Conservation (phyloP, 2,888 invertebrate genomes). For the Noctua fimbriata region DNA sequence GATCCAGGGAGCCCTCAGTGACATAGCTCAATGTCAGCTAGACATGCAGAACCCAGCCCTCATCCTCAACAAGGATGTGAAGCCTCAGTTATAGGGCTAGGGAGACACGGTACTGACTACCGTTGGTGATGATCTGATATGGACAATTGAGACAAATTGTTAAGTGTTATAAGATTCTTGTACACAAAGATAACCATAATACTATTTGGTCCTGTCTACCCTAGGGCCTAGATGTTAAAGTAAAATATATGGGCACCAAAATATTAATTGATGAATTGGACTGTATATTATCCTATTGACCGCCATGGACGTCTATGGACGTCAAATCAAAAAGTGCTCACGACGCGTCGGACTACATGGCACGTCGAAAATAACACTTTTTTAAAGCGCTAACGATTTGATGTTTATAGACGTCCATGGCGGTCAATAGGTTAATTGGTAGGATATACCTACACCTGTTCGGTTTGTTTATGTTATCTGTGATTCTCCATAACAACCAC, state of each 20-base stretch:
- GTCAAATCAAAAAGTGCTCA: too few relatives aligned
- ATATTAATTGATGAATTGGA: background rate
- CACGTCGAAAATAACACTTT: too few relatives aligned
- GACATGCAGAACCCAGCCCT: conserved; percentile 94
- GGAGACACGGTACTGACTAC: conserved; percentile 65
- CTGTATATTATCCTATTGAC: too few relatives aligned
- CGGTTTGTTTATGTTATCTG: background rate
- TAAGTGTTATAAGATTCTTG: background rate
- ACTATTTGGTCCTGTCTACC: background rate
- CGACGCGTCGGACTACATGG: too few relatives aligned
- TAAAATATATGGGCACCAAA: conserved; percentile 12
- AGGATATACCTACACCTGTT: background rate
- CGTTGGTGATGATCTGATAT: conserved; percentile 49
- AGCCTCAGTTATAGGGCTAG: conserved; percentile 83
- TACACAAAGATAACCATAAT: background rate
- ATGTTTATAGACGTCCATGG: too few relatives aligned
- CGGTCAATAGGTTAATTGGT: too few relatives aligned
- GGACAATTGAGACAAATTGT: conserved; percentile 19
- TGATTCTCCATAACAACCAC: background rate
- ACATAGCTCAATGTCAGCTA: conserved; percentile 97
- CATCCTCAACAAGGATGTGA: conserved; percentile 85
- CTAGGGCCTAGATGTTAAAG: conserved; percentile 18
- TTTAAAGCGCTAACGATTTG: too few relatives aligned
- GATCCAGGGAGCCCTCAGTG: conserved; percentile 97
- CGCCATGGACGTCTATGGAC: too few relatives aligned